These are phyloP conservation scores for human (Homo sapiens) DNA, from an alignment of 2,113 vertebrate species.

Conservation along the genomic window DNA sequence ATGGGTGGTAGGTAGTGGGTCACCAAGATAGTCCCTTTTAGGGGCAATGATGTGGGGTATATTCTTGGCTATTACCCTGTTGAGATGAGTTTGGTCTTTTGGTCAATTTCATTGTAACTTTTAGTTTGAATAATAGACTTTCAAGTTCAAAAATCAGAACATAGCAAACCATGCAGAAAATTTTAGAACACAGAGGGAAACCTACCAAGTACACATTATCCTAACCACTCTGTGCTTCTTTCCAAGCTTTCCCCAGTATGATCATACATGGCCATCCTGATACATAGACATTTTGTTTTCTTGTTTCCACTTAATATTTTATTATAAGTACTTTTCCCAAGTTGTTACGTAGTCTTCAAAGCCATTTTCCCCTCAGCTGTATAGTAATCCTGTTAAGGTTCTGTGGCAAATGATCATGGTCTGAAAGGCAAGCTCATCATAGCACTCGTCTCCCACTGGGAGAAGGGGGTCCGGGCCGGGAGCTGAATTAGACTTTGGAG, in stretches of 20 bases:
- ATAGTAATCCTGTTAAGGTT: background rate
- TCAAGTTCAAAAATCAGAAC: background rate
- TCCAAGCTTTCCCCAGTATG: background rate
- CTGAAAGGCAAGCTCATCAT: background rate
- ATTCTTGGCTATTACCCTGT: background rate
- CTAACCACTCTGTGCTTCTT: background rate
- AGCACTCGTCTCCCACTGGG: background rate
- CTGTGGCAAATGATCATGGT: background rate
- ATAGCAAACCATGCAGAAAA: background rate
- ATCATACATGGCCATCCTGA: background rate
- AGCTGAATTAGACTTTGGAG: background rate
- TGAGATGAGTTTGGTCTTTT: background rate
- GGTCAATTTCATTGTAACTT: background rate
- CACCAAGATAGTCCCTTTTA: background rate
- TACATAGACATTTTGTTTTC: background rate
- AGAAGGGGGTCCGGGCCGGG: background rate
- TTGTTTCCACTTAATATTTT: background rate
- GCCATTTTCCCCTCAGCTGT: background rate
- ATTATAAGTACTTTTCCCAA: background rate
- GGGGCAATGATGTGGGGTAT: background rate
- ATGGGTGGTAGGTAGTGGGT: accelerated
- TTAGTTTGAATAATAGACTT: background rate
- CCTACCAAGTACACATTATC: no score
- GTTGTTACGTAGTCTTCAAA: background rate
- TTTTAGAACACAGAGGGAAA: background rate